Evolutionary conservation across 2,888 invertebrate species (phyloP), one percentile per base, ranked within the genome.

Genomic region (Aporophyla nigra): DNA sequence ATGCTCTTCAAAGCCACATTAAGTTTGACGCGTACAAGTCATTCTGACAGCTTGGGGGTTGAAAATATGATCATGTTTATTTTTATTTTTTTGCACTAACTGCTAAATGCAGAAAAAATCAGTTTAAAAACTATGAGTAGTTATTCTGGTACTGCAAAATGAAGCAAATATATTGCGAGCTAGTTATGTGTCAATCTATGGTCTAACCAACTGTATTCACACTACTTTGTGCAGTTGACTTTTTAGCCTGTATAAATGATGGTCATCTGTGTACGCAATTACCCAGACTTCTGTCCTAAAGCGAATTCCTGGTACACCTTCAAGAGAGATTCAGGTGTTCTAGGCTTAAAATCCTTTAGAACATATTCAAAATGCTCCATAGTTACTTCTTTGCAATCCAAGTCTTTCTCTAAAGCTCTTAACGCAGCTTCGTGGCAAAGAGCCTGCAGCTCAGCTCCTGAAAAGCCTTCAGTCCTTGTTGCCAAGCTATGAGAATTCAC

Each of bases 361-460:
- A 99, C 98, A 86, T 96, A 93, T 76, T 97, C 96, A 93, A 99
- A 99, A 95, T 99, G 98, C 58, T 95, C 93, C 95, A 97, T 97
- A 5, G 95, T 95, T 0, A 99, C 97, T 74, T 92, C 91, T 19
- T 94, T 88, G 49, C 98, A 97, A 12, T 98, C 95, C 2, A 99
- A 95, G 92, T 98, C 97, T 87, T 98, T 98, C 91, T 99, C 98
- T 66, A 99, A 94, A 1, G 99, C 98, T 90, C 97, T 97, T 92
- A 99, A 96, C 0, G 98, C 99, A 12, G 99, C 99, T 94, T 99
- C 99, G 82, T 99, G 98, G 90, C 99, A 99, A 2, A 99, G 97
- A 0, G 99, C 99, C 86, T 98, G 97, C 58, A 99, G 97, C 96
- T 99, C 99, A 0, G 99, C 99, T 0, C 99, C 99, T 0, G 99